Conservation (phyloP, 2,888 invertebrate species). For the Ethmia dodecea region DNA sequence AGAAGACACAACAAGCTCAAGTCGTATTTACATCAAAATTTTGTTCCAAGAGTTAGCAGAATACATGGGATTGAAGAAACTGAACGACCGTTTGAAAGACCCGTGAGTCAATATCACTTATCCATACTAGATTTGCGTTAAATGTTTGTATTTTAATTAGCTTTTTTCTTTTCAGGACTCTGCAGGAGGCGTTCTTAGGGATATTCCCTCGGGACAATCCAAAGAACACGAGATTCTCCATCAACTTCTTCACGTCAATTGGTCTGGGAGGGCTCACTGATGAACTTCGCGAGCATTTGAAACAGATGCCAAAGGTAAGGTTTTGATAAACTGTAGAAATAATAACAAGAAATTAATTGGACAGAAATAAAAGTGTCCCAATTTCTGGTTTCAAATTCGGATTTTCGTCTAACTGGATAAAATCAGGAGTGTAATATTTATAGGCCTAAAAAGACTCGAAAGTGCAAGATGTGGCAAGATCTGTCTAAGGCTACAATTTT, state of each 20-base stretch:
- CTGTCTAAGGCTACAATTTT: no score
- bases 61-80: conserved; percentile 95
- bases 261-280: conserved; percentile 98
- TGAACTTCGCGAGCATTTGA: conserved; percentile 92
- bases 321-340: background rate
- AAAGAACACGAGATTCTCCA: conserved; percentile 96
- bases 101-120: conserved; percentile 78
- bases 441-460: no score
- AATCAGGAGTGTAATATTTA: no score
- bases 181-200: conserved; percentile 92
- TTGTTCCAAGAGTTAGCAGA: conserved; percentile 97
- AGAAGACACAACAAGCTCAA: conserved; percentile 98
- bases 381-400: no score
- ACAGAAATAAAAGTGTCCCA: no score
- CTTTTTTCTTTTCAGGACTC: conserved; percentile 76
- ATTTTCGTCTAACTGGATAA: no score
- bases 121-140: conserved; percentile 11
- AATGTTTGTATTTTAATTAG: conserved; percentile 11
- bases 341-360: no score
- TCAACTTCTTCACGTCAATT: conserved; percentile 98
- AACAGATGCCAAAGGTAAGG: conserved; percentile 82
- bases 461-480: no score
- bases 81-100: conserved; percentile 94
- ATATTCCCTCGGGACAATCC: conserved; percentile 97
- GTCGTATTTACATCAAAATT: conserved; percentile 98